These are phyloP conservation scores for Mactra quadrangularis DNA, from an alignment of 1,140 invertebrate species.

Conservation along the genomic window DNA sequence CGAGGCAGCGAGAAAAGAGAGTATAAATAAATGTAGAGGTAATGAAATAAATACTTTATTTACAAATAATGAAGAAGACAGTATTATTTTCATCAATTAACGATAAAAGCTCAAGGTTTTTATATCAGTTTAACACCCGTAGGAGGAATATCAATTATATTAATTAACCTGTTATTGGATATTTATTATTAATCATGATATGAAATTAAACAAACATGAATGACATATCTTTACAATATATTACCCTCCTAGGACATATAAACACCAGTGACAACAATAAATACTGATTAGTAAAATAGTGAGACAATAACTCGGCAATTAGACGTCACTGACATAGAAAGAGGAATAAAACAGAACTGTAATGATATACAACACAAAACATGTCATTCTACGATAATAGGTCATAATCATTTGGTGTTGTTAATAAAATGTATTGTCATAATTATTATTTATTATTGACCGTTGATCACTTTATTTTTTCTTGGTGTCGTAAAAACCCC, in stretches of 20 bases:
- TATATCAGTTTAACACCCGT: constrained; percentile 2
- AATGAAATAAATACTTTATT: too few species aligned
- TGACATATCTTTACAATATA: too few species aligned
- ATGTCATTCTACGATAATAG: constrained; percentile 23
- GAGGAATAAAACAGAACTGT: neutral
- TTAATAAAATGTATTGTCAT: too few species aligned
- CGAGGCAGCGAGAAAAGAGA: too few species aligned
- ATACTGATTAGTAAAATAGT: constrained; percentile 25
- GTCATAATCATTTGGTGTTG: too few species aligned
- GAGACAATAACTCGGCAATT: constrained; percentile 24
- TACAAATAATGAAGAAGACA: too few species aligned
- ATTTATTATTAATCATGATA: constrained; percentile 29
- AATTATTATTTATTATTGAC: too few species aligned
- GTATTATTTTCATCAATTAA: too few species aligned
- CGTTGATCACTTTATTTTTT: too few species aligned
- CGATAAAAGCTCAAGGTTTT: too few species aligned
- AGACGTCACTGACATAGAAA: constrained; percentile 10
- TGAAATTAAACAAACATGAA: neutral
- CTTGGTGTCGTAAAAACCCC: too few species aligned
- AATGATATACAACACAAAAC: constrained; percentile 7
- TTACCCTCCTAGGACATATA: neutral
- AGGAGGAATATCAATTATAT: constrained; percentile 22
- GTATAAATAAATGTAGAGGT: too few species aligned
- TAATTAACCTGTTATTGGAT: constrained; percentile 33
- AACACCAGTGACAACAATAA: constrained; percentile 35